Percentiles rank a stretch among this genome's conserved stretches.
phyloP scores from a whole-genome alignment of 2,888 invertebrate genomes.

The Aphrophora alni region DNA sequence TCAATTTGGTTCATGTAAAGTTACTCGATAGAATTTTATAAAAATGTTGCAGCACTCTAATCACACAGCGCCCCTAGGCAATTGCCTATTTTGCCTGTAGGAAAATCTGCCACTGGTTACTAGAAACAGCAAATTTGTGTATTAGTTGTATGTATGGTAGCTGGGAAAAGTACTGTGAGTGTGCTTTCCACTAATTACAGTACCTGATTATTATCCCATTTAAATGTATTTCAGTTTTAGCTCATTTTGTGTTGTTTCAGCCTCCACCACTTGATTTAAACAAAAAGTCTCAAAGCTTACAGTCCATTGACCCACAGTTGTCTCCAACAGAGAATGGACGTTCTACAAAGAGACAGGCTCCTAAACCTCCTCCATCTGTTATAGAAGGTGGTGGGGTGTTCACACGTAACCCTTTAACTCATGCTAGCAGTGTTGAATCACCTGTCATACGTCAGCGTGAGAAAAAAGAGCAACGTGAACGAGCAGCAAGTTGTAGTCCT shows the following conservation, averaged over 20 bases:
- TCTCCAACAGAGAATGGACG: conserved; percentile 27
- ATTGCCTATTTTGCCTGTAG: no score
- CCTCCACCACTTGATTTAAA: not conserved
- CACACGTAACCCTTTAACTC: not conserved
- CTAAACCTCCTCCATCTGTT: conserved; percentile 71
- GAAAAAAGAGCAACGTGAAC: conserved; percentile 26
- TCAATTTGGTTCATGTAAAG: no score
- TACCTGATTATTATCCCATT: no score
- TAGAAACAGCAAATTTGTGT: no score
- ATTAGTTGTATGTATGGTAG: no score
- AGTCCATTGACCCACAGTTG: conserved; percentile 29
- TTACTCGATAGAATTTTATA: no score
- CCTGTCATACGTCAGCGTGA: conserved; percentile 49
- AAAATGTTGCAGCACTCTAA: no score
- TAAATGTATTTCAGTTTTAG: no score
- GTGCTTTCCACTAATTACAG: no score
- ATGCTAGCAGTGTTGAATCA: conserved; percentile 11
- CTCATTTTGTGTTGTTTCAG: not conserved
- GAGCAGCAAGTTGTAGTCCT: conserved; percentile 38
- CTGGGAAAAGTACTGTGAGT: no score
- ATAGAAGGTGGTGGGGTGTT: conserved; percentile 13
- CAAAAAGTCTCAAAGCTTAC: not conserved
- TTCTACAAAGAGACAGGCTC: conserved; percentile 72
- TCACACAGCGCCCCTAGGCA: no score
- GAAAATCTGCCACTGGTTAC: no score